Evolutionary conservation across 2,888 invertebrate species (phyloP).

Genomic region (Yponomeuta sedellus): DNA sequence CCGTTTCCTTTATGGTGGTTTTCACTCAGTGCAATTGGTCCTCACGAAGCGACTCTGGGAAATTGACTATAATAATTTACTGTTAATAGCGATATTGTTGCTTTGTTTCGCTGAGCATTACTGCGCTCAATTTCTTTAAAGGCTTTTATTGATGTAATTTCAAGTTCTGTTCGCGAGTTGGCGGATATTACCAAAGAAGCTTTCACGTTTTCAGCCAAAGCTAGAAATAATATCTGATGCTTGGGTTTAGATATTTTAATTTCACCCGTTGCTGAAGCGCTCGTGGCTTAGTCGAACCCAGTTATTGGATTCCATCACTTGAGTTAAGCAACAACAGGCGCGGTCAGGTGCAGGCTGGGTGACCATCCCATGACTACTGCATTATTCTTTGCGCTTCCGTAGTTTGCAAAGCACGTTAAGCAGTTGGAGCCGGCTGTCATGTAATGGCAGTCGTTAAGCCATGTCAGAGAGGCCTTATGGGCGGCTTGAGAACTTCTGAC

Average conservation of each 20-base stretch:
- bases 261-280: too few relatives aligned
- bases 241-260: slow-evolving; percentile 21
- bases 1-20: slow-evolving; percentile 59
- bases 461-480: too few relatives aligned
- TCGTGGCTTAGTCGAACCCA: too few relatives aligned
- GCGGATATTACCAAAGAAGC: background rate
- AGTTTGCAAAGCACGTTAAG: too few relatives aligned
- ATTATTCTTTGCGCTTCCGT: too few relatives aligned
- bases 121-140: slow-evolving; percentile 43
- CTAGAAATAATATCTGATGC: slow-evolving; percentile 17
- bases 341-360: too few relatives aligned
- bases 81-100: slow-evolving; percentile 48
- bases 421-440: too few relatives aligned
- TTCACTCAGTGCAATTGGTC: slow-evolving; percentile 65
- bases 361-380: too few relatives aligned
- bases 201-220: background rate
- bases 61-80: slow-evolving; percentile 62
- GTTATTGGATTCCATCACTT: too few relatives aligned
- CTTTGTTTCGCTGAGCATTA: slow-evolving; percentile 31
- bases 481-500: too few relatives aligned
- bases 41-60: slow-evolving; percentile 41
- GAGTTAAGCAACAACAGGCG: too few relatives aligned
- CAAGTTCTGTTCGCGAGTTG: slow-evolving; percentile 18
- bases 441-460: too few relatives aligned
- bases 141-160: slow-evolving; percentile 42